Conservation (phyloP, 2,797 vertebrate species). For the Yasuhikotakia modesta region DNA sequence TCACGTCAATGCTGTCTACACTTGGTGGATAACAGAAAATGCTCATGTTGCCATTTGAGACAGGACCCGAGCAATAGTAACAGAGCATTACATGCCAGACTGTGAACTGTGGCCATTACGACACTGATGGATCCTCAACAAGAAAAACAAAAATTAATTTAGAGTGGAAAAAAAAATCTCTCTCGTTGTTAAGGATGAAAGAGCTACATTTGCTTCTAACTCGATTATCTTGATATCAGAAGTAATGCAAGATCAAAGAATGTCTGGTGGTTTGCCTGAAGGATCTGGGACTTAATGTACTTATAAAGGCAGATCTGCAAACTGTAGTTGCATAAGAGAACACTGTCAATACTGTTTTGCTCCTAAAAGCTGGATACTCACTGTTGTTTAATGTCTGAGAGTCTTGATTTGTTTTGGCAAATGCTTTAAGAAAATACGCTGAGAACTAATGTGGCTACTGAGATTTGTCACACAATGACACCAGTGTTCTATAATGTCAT, state of each 20-base stretch:
- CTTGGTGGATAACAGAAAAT: neutral
- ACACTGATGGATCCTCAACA: neutral
- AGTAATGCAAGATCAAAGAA: conserved; percentile 62
- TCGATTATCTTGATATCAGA: conserved; percentile 46
- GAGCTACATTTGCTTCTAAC: conserved; percentile 29
- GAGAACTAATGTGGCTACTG: neutral
- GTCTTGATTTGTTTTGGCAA: conserved; percentile 9
- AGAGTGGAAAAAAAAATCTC: neutral
- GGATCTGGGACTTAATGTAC: conserved; percentile 16
- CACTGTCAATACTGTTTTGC: neutral
- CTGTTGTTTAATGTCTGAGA: neutral
- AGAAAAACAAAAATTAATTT: conserved; percentile 35
- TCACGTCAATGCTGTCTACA: neutral
- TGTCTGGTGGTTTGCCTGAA: conserved; percentile 34
- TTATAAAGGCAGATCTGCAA: conserved; percentile 30
- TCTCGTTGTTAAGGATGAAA: conserved; percentile 34
- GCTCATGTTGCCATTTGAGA: neutral
- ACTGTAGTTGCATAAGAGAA: conserved; percentile 14
- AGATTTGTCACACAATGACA: neutral
- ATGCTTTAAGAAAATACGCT: neutral
- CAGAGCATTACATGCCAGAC: neutral
- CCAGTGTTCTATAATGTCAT: neutral
- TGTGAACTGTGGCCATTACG: neutral
- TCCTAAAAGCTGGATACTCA: neutral
- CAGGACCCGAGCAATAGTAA: neutral